phyloP scores from a whole-genome alignment of 2,888 invertebrate genomes.

The Cosmia trapezina region DNA sequence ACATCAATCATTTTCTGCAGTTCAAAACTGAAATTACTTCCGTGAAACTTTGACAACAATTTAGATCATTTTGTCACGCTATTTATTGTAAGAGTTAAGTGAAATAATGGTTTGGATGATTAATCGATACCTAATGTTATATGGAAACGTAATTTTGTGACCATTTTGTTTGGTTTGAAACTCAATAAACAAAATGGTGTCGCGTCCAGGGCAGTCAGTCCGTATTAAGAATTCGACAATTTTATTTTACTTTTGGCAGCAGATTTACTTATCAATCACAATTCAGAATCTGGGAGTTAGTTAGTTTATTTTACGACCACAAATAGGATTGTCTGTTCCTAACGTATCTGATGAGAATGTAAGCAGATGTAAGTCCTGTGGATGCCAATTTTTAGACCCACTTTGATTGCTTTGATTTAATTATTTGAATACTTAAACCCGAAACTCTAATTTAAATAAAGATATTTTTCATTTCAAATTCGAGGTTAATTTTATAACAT shows the following conservation, averaged over 20 bases:
- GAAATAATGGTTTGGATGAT: neutral
- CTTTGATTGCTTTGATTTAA: no score
- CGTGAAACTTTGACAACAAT: constrained; percentile 29
- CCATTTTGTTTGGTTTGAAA: neutral
- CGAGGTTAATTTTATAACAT: neutral
- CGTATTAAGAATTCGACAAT: no score
- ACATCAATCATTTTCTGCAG: constrained; percentile 48
- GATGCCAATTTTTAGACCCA: neutral
- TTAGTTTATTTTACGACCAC: neutral
- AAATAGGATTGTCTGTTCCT: no score
- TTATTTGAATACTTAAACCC: neutral
- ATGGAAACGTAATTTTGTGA: neutral
- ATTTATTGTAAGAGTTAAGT: neutral
- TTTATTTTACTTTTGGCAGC: neutral
- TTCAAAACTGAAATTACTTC: constrained; percentile 38
- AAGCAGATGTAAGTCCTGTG: no score
- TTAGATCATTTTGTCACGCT: constrained; percentile 15
- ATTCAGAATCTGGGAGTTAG: neutral
- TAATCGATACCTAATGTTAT: neutral
- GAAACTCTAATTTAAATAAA: neutral
- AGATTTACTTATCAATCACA: neutral
- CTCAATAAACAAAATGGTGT: neutral
- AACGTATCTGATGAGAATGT: no score
- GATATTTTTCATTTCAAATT: neutral
- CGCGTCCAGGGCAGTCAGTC: neutral